phyloP scores from a whole-genome alignment of 2,113 vertebrate species.

The Rissa tridactyla region DNA sequence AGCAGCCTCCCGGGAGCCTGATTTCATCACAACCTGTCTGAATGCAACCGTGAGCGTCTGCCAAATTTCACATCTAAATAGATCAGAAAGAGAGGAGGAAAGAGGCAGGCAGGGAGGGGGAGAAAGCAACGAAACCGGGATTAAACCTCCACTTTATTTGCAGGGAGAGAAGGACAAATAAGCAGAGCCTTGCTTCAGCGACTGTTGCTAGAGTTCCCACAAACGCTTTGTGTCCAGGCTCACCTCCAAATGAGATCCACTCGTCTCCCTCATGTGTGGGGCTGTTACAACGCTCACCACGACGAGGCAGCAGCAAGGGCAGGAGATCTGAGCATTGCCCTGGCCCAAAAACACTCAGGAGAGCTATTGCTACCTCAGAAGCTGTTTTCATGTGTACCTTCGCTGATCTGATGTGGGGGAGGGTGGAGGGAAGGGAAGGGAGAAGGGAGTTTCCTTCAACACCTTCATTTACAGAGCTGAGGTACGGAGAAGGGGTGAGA shows the following conservation, averaged over 20 bases:
- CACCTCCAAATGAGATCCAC: neutral
- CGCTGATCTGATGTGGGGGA: neutral
- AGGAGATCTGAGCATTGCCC: neutral
- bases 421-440: no score
- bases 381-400: neutral
- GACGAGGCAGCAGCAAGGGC: neutral
- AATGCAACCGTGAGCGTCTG: neutral
- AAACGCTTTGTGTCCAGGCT: neutral
- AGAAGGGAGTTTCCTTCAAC: neutral
- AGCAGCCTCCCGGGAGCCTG: neutral
- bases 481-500: accelerated
- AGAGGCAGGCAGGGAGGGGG: neutral
- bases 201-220: neutral
- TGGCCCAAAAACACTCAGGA: accelerated
- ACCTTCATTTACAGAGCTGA: neutral
- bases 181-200: neutral
- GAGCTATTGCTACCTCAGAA: neutral
- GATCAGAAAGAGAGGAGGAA: neutral
- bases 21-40: neutral
- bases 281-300: neutral
- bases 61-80: neutral
- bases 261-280: accelerated
- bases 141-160: neutral
- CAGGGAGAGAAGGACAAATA: neutral
- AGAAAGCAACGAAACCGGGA: neutral